These are phyloP conservation scores for Nomada goodeniana DNA, from an alignment of 2,888 invertebrate species.

Conservation along the genomic window DNA sequence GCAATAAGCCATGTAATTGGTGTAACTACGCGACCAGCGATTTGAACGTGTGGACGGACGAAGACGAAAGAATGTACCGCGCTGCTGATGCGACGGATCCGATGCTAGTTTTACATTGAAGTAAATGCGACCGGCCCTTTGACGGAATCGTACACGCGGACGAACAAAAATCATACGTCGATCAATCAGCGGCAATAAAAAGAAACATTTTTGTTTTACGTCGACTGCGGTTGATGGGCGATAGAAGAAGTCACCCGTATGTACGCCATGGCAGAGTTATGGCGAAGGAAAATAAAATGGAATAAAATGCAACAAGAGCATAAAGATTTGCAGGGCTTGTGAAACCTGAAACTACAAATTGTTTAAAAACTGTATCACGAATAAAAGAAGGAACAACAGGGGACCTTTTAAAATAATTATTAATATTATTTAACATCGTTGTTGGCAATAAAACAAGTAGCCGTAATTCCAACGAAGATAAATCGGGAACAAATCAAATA, in stretches of 20 bases:
- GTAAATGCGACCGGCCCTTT: conserved; percentile 14
- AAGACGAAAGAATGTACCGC: conserved; percentile 15
- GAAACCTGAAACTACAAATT: conserved; percentile 2
- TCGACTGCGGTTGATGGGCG: not conserved
- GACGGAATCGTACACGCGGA: not conserved
- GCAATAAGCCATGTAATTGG: too few species aligned
- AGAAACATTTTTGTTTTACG: not conserved
- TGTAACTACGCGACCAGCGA: too few species aligned
- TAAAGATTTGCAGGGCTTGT: conserved; percentile 1
- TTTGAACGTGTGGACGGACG: not conserved
- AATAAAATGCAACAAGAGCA: not conserved
- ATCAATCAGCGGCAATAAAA: conserved; percentile 30
- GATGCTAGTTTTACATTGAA: not conserved
- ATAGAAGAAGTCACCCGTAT: conserved; percentile 5
- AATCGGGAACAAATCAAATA: not conserved
- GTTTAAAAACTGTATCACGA: conserved; percentile 4
- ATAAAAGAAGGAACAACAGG: not conserved
- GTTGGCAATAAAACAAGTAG: not conserved
- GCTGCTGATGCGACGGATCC: not conserved
- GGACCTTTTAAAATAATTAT: not conserved
- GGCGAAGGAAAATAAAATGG: conserved; percentile 1
- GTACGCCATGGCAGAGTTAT: not conserved
- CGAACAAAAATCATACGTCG: conserved; percentile 13
- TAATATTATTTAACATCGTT: not conserved
- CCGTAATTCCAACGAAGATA: too few species aligned